Base-by-base conservation (phyloP, 2,113 vertebrate species). In the Mellivora capensis region DNA sequence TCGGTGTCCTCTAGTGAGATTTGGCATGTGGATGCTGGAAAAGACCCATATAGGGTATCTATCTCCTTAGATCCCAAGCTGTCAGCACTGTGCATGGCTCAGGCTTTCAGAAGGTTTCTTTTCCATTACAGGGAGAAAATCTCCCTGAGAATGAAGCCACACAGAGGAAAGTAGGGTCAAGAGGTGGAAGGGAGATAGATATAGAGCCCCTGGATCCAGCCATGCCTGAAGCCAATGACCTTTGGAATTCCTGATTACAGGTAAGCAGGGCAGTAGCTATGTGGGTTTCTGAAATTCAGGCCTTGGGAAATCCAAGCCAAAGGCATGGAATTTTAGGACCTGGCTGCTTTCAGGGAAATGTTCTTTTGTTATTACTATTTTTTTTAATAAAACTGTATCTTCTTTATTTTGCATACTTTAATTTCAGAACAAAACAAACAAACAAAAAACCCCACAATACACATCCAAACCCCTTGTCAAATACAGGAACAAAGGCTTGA, bases 381-480 rank as follows among this genome's bases (percentile, higher is more conserved):
- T 10, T 72, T 39, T 96, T 23, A 96, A 92, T 96, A 98, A 98
- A 98, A 97, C 87, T 5, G 54, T 96, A 96, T 97, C 61, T n/a
- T 97, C 88, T 98, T 98, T 98, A 98, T 98, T 98, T 96, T 64
- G 61, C 95, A 98, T 97, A 98, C 97, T 97, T 98, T 97, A 98
- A 97, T 97, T 96, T 90, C 93, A 93, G 93, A 97, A 98, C 95
- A 98, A 96, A 97, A 98, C 93, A 95, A 97, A 96, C 42, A 59
- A 59, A 59, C 90, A 90, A 95, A 72, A 79, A 94, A 34, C 71
- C 87, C 31, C 87, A 96, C 90, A 90, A 95, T 72, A 94, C 96
- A 97, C 61, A 96, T 96, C 92, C 81, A 96, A 96, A 90, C 93
- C 90, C 62, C 23, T 67, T 90, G 91, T 93, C 74, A 88, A 80